Percentiles rank a stretch among this genome's conserved stretches.
Conservation (phyloP, 2,113 vertebrate species). For the Embiotoca jacksoni region DNA sequence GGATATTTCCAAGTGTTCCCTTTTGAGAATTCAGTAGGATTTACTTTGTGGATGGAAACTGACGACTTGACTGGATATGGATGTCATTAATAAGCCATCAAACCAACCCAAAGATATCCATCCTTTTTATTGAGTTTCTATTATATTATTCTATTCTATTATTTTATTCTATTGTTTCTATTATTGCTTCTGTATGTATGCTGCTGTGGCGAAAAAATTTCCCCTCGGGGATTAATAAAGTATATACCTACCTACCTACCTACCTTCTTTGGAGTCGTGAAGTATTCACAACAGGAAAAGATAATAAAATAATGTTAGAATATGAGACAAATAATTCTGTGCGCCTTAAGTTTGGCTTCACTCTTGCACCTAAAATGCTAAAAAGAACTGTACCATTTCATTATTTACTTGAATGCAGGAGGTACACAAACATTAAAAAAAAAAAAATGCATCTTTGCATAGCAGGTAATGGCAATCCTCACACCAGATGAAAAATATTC, state of each 20-base stretch:
- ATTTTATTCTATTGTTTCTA: too few species aligned
- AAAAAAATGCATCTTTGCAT: background rate
- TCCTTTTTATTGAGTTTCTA: too few species aligned
- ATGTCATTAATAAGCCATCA: slow-evolving; percentile 40
- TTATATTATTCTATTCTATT: too few species aligned
- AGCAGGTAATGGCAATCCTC: background rate
- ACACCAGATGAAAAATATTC: background rate
- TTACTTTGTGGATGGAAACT: slow-evolving; percentile 10
- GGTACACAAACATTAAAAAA: background rate
- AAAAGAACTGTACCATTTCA: background rate
- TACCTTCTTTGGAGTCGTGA: slow-evolving; percentile 14
- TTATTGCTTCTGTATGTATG: too few species aligned
- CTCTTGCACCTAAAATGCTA: background rate
- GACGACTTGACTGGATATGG: slow-evolving; percentile 10
- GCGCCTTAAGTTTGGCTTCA: background rate
- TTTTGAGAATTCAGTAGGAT: slow-evolving; percentile 18
- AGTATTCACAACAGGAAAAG: slow-evolving; percentile 29
- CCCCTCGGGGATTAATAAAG: too few species aligned
- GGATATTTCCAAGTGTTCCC: slow-evolving; percentile 14
- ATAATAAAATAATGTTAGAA: slow-evolving; percentile 23
- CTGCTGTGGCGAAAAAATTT: too few species aligned
- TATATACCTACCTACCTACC: too few species aligned
- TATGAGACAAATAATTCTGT: slow-evolving; percentile 7
- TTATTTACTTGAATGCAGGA: background rate
- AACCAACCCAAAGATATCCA: slow-evolving; percentile 6